A percentile compares a stretch with the other conserved stretches of the same genome.
Conservation (phyloP, 2,797 vertebrate species). For the Poecilia velifera region DNA sequence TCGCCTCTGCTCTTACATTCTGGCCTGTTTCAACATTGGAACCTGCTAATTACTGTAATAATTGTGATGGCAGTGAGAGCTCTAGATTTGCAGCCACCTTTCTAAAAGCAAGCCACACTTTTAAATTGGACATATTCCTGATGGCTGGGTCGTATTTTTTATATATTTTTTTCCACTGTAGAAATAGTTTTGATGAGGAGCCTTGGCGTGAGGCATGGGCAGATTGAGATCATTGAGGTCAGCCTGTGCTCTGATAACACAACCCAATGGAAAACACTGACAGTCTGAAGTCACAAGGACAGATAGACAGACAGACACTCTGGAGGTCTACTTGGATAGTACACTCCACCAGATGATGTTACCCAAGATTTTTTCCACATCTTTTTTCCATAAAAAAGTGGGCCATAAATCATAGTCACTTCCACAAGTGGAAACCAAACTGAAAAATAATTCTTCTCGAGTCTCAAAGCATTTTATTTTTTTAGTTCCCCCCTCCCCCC, state of each 20-base stretch:
- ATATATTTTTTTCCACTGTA: conserved; percentile 62
- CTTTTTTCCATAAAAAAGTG: conserved; percentile 19
- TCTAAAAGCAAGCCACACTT: conserved; percentile 27
- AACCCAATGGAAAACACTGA: conserved; percentile 54
- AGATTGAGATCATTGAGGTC: conserved; percentile 80
- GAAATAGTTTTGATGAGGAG: conserved; percentile 35
- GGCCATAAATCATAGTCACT: conserved; percentile 7
- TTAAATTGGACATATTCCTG: conserved; percentile 34
- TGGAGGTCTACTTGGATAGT: conserved; percentile 39
- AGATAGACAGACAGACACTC: conserved; percentile 32
- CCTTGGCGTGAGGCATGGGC: conserved; percentile 69
- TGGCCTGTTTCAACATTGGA: conserved; percentile 17
- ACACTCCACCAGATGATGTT: conserved; percentile 32
- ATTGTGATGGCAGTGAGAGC: conserved; percentile 8
- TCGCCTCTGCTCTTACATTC: not conserved
- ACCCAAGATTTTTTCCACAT: conserved; percentile 34
- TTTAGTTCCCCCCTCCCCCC: too few species aligned
- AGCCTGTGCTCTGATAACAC: conserved; percentile 62
- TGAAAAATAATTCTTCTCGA: conserved; percentile 16
- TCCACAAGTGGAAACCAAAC: conserved; percentile 37
- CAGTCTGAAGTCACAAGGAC: conserved; percentile 52
- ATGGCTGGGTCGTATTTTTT: conserved; percentile 20
- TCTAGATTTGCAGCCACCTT: conserved; percentile 21
- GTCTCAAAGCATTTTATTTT: conserved; percentile 27
- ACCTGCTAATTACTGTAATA: conserved; percentile 14